These are phyloP conservation scores for Pelecanus crispus DNA, from an alignment of 2,113 vertebrate genomes.

Conservation along the genomic window DNA sequence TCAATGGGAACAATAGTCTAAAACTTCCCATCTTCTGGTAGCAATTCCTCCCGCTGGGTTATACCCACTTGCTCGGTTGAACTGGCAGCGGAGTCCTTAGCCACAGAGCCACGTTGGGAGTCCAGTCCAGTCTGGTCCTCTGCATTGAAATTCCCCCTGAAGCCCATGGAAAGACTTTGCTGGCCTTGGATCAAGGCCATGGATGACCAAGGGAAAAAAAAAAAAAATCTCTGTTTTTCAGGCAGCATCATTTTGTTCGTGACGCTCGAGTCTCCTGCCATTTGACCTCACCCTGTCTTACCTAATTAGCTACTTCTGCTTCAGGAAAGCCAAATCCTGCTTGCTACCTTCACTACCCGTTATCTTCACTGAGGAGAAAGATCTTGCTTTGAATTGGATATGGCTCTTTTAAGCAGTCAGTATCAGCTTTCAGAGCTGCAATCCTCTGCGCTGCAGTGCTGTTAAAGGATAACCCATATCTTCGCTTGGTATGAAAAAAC, in stretches of 20 bases:
- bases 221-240: not conserved
- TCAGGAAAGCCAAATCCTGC: not conserved
- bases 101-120: fast-evolving
- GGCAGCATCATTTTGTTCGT: not conserved
- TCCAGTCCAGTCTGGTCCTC: not conserved
- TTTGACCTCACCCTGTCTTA: not conserved
- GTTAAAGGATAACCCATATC: not conserved
- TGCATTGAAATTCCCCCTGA: not conserved
- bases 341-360: not conserved
- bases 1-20: not conserved
- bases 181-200: not conserved
- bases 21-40: not conserved
- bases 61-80: fast-evolving
- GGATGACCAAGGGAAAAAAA: not conserved
- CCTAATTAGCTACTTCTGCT: not conserved
- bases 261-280: not conserved
- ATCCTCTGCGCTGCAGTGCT: not conserved
- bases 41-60: not conserved
- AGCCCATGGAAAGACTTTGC: fast-evolving
- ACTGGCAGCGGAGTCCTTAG: not conserved
- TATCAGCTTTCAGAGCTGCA: not conserved
- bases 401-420: not conserved
- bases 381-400: not conserved
- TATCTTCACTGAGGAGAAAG: not conserved
- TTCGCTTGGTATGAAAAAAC: not conserved